Evolutionary conservation across 1,140 invertebrate genomes (phyloP), one percentile per base, ranked within the genome.

Genomic region (Lucilia sericata): DNA sequence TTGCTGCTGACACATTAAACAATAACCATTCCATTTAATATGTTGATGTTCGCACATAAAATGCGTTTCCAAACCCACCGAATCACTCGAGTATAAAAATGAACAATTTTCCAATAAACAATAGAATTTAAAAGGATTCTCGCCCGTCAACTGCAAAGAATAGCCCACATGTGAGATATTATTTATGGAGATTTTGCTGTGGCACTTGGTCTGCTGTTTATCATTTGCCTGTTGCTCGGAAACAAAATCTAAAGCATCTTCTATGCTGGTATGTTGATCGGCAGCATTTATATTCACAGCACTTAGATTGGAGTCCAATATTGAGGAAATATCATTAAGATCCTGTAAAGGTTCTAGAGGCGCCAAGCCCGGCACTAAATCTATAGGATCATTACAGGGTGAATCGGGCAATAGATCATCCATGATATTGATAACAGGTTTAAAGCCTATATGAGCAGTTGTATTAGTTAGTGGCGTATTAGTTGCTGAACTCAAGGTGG

Each of bases 21-120:
- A 87, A 55, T 85, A 84, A 7, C 86, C 86, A 65, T 85, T 74
- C 86, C 86, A 87, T 9, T 36, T 78, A 21, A 74, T 14, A 19
- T 78, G 70, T 34, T 51, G 12, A 84, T 87, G 86, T n/a, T 87
- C 84, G 36, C 34, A 47, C 34, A 74, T n/a, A 25, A 85, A 84
- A 85, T 87, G 86, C 36, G 13, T 85, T 55, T 85, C 60, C 0
- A 86, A 49, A 13, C 84, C 86, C 21, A 76, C 78, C 4, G 55
- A n/a, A 19, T 85, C 78, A 47, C 83, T 86, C 5, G 85, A 85
- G 25, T 51, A 86, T n/a, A 85, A 60, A 84, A 86, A 86, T 5
- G 78, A 78, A 75, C 86, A 86, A 60, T 80, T 81, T 19, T 85
- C 19, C 5, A 76, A 81, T 13, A 83, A 65, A 19, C 84, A 85